Evolutionary conservation across 2,888 invertebrate genomes (phyloP).

Genomic region (Cheilosia scutellata): DNA sequence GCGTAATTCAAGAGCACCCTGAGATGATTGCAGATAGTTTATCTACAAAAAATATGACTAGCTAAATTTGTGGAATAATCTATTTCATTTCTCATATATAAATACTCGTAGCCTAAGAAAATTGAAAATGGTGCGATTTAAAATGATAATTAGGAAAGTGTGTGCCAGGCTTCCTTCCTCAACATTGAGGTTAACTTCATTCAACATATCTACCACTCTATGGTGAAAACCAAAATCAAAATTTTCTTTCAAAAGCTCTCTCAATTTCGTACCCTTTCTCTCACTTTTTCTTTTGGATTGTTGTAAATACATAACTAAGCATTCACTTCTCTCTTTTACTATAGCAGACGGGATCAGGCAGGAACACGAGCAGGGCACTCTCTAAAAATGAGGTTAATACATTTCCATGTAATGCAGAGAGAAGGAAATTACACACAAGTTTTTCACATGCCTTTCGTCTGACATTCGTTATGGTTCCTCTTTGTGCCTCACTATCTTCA

Average conservation of each 20-base stretch:
- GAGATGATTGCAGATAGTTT: neutral
- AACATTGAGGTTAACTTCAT: constrained; percentile 21
- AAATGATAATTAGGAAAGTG: constrained; percentile 5
- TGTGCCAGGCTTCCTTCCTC: constrained; percentile 25
- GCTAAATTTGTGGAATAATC: too few species aligned
- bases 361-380: constrained; percentile 11
- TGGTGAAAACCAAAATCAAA: constrained; percentile 26
- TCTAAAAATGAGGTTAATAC: constrained; percentile 30
- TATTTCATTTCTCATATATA: too few species aligned
- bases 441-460: constrained; percentile 46
- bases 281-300: neutral
- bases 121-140: neutral
- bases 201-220: constrained; percentile 10
- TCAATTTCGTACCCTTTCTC: constrained; percentile 3
- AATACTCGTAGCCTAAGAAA: too few species aligned
- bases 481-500: constrained; percentile 24
- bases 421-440: constrained; percentile 13
- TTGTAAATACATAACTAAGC: constrained; percentile 28
- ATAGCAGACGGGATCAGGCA: neutral
- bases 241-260: constrained; percentile 41
- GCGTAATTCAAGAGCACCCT: too few species aligned
- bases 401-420: constrained; percentile 24
- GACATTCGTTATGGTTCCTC: constrained; percentile 60
- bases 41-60: too few species aligned
- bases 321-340: neutral